Base-by-base conservation (phyloP, 2,797 vertebrate species). In the Gambelia wislizenii region DNA sequence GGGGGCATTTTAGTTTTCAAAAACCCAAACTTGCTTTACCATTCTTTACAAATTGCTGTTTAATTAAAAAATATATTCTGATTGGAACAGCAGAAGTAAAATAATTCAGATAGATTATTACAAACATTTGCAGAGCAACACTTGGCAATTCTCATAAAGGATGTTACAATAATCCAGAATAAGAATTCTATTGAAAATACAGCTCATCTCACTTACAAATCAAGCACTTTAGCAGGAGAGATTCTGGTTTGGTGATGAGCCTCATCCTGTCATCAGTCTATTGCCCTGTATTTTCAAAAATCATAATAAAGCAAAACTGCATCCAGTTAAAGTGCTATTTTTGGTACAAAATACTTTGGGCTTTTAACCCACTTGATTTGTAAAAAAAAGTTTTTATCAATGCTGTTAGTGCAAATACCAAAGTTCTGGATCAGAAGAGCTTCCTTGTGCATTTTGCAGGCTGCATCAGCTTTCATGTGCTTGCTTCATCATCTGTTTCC, bases 11-110 rank as follows among this genome's bases (percentile, higher is more conserved):
- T 2, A 1, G n/a, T 85, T 79, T 64, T 22, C 70, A 47, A 59
- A 84, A 22, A n/a, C 78, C 77, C 64, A 64, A 87, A 42, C 12
- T 87, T 87, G 52, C 22, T 87, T 88, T 79, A 74, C 91, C 36
- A 47, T 61, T 64, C 54, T 91, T 88, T 39, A 84, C 47, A 3
- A 77, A 54, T 72, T 25, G 49, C 5, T 47, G 36, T 49, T 89
- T 79, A 83, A 44, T 87, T 39, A 85, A 83, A 54, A 83, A 92
- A 92, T 52, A 89, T 67, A 80, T 27, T 83, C n/a, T 87, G 9
- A 59, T 67, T 16, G 87, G 86, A 91, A 16, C 52, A 70, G 0
- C 42, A 91, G 86, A 82, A 91, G 84, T 64, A 85, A 76, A 42
- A 0, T 7, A 91, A 61, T 6, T 78, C 59, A 14, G n/a, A 12